phyloP scores from a whole-genome alignment of 2,113 vertebrate species.

The Myocastor coypus region DNA sequence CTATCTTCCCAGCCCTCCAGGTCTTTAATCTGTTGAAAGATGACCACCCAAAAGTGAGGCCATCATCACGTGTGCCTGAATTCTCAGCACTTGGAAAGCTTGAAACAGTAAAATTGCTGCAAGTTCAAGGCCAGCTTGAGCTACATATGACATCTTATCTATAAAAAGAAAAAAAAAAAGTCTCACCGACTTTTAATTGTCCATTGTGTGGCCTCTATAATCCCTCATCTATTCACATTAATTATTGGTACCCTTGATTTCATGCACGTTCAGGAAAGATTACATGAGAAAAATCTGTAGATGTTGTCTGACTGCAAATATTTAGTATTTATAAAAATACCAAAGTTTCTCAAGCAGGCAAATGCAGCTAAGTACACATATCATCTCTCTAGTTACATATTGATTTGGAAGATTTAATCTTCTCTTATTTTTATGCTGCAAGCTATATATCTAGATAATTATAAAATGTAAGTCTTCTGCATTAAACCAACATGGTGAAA shows the following conservation, averaged over 20 bases:
- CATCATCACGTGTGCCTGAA: neutral
- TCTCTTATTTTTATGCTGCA: neutral
- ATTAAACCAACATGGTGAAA: neutral
- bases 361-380: neutral
- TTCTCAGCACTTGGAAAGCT: neutral
- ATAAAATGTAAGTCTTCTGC: neutral
- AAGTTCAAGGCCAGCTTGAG: neutral
- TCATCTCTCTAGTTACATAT: neutral
- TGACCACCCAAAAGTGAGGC: neutral
- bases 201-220: neutral
- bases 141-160: neutral
- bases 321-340: neutral
- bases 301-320: neutral
- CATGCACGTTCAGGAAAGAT: neutral
- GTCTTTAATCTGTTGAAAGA: neutral
- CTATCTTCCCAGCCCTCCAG: no score
- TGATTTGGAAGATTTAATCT: neutral
- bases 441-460: neutral
- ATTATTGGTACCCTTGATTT: neutral
- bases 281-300: neutral
- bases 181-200: neutral
- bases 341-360: neutral
- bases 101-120: neutral
- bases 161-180: neutral
- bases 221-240: neutral